Evolutionary conservation across 1,140 invertebrate species (phyloP).

Genomic region (Agrilus planipennis): DNA sequence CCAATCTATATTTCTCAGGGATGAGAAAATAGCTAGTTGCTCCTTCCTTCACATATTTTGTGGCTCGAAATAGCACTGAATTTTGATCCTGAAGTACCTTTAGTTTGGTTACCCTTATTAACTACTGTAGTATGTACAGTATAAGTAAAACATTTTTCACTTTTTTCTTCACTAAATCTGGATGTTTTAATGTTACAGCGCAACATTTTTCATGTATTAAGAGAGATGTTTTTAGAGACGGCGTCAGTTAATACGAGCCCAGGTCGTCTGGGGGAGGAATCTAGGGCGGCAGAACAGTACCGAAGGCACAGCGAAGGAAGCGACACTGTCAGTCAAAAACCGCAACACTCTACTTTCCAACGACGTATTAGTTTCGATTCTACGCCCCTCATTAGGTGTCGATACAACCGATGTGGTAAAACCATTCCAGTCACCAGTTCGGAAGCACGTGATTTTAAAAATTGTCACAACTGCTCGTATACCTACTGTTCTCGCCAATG

Average conservation of each 20-base stretch:
- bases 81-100: too few species aligned
- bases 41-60: too few species aligned
- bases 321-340: slow-evolving; percentile 33
- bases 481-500: slow-evolving; percentile 76
- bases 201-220: neutral
- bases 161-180: too few species aligned
- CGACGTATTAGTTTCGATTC: slow-evolving; percentile 25
- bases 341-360: slow-evolving; percentile 13
- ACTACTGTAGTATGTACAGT: too few species aligned
- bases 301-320: slow-evolving; percentile 42
- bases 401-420: slow-evolving; percentile 60
- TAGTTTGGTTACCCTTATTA: too few species aligned
- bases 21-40: too few species aligned
- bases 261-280: slow-evolving; percentile 35
- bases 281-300: slow-evolving; percentile 20
- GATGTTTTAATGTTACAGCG: neutral
- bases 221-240: slow-evolving; percentile 26
- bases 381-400: slow-evolving; percentile 50
- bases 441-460: slow-evolving; percentile 51
- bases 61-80: too few species aligned
- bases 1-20: too few species aligned
- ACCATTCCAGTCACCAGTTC: slow-evolving; percentile 42
- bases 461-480: slow-evolving; percentile 88
- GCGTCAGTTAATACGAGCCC: slow-evolving; percentile 35
- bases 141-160: neutral